phyloP scores from a whole-genome alignment of 2,113 vertebrate species.

The Orcinus orca region DNA sequence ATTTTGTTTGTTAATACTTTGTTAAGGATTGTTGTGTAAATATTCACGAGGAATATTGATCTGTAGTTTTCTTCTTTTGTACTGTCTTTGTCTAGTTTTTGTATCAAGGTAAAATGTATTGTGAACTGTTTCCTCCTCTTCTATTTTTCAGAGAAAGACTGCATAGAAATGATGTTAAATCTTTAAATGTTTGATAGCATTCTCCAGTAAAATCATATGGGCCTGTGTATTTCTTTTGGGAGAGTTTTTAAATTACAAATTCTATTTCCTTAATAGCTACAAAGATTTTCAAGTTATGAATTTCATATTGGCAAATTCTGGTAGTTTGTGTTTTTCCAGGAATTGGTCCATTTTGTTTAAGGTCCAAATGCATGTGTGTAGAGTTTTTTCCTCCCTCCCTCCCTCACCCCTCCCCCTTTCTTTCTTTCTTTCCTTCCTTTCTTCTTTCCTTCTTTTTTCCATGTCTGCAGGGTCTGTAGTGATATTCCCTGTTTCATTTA shows the following conservation, averaged over 20 bases:
- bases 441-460: too few relatives aligned
- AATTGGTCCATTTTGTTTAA: neutral
- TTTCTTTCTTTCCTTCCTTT: fast-evolving
- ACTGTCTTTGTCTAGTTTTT: neutral
- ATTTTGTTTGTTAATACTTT: neutral
- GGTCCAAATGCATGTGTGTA: neutral
- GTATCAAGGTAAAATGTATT: neutral
- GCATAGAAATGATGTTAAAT: neutral
- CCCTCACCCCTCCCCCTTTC: fast-evolving
- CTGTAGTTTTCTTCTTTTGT: neutral
- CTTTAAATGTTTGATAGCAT: neutral
- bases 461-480: neutral
- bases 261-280: neutral
- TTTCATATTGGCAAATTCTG: neutral
- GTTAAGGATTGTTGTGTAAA: neutral
- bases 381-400: neutral
- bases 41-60: neutral
- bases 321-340: neutral
- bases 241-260: neutral
- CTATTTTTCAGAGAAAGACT: neutral
- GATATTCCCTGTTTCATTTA: neutral
- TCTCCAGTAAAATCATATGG: neutral
- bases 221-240: neutral
- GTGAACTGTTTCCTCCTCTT: neutral
- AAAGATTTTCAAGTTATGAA: neutral